A percentile compares a stretch with the other conserved stretches of the same genome.
Evolutionary conservation across 2,113 vertebrate species (phyloP).

Genomic region (Genyomyrus donnyi): DNA sequence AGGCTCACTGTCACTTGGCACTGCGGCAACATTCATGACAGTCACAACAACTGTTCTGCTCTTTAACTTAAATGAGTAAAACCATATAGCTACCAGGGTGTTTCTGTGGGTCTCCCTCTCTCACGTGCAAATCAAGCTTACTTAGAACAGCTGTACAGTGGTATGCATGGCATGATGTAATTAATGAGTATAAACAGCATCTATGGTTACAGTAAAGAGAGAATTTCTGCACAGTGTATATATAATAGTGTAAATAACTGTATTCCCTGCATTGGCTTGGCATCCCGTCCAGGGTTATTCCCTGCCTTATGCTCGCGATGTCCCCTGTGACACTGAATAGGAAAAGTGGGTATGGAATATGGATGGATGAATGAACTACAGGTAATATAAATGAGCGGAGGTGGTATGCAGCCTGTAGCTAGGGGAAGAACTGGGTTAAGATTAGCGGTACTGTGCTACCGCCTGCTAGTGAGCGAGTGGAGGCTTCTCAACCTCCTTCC

Average conservation of each 20-base stretch:
- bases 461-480: background rate
- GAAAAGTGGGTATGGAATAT: background rate
- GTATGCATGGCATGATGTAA: background rate
- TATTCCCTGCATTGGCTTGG: background rate
- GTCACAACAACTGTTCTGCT: background rate
- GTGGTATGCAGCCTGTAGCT: background rate
- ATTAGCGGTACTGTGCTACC: background rate
- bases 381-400: background rate
- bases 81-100: background rate
- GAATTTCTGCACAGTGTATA: background rate
- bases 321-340: background rate
- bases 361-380: background rate
- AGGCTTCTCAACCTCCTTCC: background rate
- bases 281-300: background rate
- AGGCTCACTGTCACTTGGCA: background rate
- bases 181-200: background rate
- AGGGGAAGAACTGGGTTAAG: background rate
- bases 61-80: background rate
- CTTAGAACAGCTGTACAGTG: background rate
- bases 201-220: background rate
- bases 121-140: background rate
- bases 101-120: background rate
- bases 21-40: background rate
- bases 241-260: background rate
- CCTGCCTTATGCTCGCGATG: background rate